phyloP scores from a whole-genome alignment of 2,113 vertebrate genomes.

The Scomber japonicus region DNA sequence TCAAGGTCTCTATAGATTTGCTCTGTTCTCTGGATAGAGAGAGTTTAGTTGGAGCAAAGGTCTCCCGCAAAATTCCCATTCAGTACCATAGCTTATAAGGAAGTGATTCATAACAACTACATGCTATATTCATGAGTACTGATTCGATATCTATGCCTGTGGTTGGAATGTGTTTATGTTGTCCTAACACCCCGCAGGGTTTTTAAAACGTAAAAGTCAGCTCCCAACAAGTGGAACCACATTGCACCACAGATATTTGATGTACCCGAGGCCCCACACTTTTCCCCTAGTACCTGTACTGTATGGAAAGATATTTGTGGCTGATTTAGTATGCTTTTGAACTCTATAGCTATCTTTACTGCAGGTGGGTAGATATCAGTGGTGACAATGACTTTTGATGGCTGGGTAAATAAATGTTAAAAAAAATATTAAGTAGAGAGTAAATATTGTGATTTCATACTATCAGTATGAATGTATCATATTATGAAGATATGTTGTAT shows the following conservation, averaged over 20 bases:
- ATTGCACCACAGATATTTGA: too few species aligned
- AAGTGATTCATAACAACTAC: slow-evolving; percentile 28
- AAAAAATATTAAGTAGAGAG: too few species aligned
- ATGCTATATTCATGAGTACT: slow-evolving; percentile 25
- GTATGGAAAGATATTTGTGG: background rate
- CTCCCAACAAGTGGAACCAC: background rate
- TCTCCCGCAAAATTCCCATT: slow-evolving; percentile 11
- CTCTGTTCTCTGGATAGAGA: slow-evolving; percentile 43
- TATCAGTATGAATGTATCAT: too few species aligned
- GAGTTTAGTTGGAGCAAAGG: slow-evolving; percentile 39
- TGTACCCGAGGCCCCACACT: background rate
- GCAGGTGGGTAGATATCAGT: background rate
- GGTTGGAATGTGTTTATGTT: slow-evolving; percentile 15
- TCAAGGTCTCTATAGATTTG: slow-evolving; percentile 41
- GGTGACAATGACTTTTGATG: background rate
- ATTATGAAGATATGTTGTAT: background rate
- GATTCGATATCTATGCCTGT: background rate
- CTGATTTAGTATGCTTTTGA: background rate
- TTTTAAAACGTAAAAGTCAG: slow-evolving; percentile 14
- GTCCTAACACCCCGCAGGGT: background rate
- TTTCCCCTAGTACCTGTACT: background rate
- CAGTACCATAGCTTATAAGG: slow-evolving; percentile 15
- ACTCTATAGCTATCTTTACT: background rate
- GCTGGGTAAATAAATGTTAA: background rate
- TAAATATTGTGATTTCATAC: too few species aligned